A percentile compares a stretch with the other conserved stretches of the same genome.
These are phyloP conservation scores for Oryzias javanicus DNA, from an alignment of 2,113 vertebrate species.

Conservation along the genomic window DNA sequence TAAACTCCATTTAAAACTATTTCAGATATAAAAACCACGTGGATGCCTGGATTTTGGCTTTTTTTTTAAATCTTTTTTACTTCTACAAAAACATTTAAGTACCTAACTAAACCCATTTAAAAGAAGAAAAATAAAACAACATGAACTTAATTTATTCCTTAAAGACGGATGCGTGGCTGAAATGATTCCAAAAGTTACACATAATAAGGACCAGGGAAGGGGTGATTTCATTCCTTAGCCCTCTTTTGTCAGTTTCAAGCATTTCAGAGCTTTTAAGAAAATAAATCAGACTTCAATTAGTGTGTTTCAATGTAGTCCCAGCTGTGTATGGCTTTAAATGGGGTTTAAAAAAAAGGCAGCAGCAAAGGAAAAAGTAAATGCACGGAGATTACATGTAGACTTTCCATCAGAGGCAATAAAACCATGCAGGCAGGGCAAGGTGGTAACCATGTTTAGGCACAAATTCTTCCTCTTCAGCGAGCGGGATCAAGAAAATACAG, in stretches of 20 bases:
- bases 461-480: conserved; percentile 8
- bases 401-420: conserved; percentile 17
- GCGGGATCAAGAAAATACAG: neutral
- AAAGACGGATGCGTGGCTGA: conserved; percentile 64
- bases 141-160: conserved; percentile 34
- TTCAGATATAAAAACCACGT: conserved; percentile 64
- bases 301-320: conserved; percentile 35
- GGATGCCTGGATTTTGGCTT: conserved; percentile 28
- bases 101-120: neutral
- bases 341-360: conserved; percentile 58
- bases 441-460: conserved; percentile 35
- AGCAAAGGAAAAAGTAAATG: conserved; percentile 31
- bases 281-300: conserved; percentile 36
- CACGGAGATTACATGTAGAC: conserved; percentile 39
- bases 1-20: conserved; percentile 65
- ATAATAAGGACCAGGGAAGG: conserved; percentile 42
- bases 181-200: conserved; percentile 55
- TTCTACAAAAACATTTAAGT: too few species aligned
- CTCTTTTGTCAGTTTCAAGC: conserved; percentile 49
- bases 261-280: conserved; percentile 31
- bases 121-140: conserved; percentile 9
- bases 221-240: conserved; percentile 28
- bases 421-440: conserved; percentile 47
- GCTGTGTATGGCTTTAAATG: conserved; percentile 58
- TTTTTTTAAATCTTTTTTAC: neutral